Evolutionary conservation across 92 coral and sea anemone species (phyloP).

Genomic region (Parazoanthus darwini): DNA sequence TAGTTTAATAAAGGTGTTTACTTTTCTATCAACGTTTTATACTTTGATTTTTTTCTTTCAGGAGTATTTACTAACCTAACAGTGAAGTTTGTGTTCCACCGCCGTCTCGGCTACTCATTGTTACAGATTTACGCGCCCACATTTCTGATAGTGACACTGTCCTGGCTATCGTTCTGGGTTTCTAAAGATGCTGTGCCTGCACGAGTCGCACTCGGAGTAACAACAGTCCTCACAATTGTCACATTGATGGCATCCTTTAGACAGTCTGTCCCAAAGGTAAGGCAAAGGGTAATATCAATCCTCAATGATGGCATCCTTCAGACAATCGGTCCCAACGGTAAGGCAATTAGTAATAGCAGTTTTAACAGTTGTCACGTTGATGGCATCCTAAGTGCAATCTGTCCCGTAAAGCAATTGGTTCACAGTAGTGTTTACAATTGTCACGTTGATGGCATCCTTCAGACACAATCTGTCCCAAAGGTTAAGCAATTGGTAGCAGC

Average conservation of each 20-base stretch:
- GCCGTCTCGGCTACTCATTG: conserved; percentile 68
- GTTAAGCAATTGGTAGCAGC: background rate
- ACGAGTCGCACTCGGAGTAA: conserved; percentile 70
- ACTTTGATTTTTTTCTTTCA: background rate
- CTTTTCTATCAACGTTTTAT: no score
- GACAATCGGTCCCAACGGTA: conserved; percentile 58
- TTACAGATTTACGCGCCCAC: conserved; percentile 78
- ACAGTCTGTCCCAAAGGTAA: conserved; percentile 48
- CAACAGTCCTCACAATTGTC: conserved; percentile 76
- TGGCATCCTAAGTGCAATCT: conserved; percentile 61
- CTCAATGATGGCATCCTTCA: conserved; percentile 69
- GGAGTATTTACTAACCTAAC: conserved; percentile 51
- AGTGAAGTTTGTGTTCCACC: conserved; percentile 52
- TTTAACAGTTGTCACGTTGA: conserved; percentile 60
- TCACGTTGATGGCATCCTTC: conserved; percentile 65
- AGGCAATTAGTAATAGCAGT: background rate
- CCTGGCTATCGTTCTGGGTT: conserved; percentile 80
- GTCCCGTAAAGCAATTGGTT: conserved; percentile 30
- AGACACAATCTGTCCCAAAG: background rate
- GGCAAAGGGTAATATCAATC: background rate
- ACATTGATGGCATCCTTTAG: conserved; percentile 71
- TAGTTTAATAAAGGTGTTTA: no score
- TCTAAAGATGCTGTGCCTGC: conserved; percentile 81
- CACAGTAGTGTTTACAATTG: background rate
- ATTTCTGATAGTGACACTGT: conserved; percentile 61